Conservation (phyloP, 2,888 invertebrate genomes). For the Drosophila bunnanda region DNA sequence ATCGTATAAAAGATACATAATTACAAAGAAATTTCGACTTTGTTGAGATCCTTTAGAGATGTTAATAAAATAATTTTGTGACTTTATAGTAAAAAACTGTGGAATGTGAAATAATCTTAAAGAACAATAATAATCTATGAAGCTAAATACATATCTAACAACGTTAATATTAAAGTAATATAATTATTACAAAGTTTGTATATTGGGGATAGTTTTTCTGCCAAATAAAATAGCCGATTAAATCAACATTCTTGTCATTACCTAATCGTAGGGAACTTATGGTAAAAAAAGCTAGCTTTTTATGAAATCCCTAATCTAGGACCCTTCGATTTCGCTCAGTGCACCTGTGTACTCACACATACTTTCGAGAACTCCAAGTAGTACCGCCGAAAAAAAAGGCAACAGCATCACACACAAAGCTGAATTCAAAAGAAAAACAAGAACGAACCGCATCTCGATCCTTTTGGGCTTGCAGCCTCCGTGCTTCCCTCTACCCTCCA, state of each 20-base stretch:
- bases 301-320: constrained; percentile 4
- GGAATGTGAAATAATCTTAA: neutral
- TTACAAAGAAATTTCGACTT: no score
- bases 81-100: no score
- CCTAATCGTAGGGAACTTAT: no score
- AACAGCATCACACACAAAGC: constrained; percentile 36
- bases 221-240: neutral
- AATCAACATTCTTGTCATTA: no score
- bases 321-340: neutral
- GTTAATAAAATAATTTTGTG: no score
- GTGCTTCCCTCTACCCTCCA: constrained; percentile 20
- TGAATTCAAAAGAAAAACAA: constrained; percentile 77
- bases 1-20: no score
- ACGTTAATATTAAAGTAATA: neutral
- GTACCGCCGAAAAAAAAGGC: constrained; percentile 51
- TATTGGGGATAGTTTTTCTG: neutral
- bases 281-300: neutral
- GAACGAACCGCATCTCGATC: constrained; percentile 53
- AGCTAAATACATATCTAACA: no score
- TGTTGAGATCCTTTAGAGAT: no score
- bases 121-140: no score
- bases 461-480: constrained; percentile 31
- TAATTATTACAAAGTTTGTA: neutral
- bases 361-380: constrained; percentile 37
- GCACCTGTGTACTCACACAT: constrained; percentile 28